These are phyloP conservation scores for Tragelaphus strepsiceros DNA, from an alignment of 2,113 vertebrate species.

Conservation along the genomic window DNA sequence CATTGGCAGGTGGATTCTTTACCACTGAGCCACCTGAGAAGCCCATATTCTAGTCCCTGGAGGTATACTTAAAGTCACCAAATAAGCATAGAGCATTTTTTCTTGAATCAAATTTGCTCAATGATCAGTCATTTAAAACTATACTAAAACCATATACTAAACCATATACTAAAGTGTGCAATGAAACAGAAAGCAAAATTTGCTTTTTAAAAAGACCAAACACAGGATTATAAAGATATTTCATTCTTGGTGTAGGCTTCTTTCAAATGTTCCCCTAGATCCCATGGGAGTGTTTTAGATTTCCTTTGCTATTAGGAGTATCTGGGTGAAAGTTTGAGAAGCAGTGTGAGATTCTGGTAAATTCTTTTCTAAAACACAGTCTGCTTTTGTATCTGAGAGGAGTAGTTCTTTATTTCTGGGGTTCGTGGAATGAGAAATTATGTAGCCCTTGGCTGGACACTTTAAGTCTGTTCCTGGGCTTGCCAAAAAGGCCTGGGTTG, in stretches of 20 bases:
- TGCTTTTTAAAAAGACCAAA: background rate
- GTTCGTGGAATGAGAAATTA: constrained; percentile 43
- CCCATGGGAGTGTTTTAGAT: background rate
- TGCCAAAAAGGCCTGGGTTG: constrained; percentile 54
- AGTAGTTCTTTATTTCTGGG: constrained; percentile 57
- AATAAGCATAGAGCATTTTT: background rate
- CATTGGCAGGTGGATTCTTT: background rate
- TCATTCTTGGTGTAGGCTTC: background rate
- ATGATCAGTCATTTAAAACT: constrained; percentile 18
- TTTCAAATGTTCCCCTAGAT: background rate
- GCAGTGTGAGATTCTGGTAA: constrained; percentile 18
- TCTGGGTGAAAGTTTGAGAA: constrained; percentile 37
- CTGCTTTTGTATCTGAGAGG: constrained; percentile 49
- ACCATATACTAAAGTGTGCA: background rate
- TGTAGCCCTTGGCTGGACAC: constrained; percentile 58
- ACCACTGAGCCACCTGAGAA: background rate
- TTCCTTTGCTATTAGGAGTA: background rate
- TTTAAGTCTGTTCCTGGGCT: background rate
- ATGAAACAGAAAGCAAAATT: background rate
- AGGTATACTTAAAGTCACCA: constrained; percentile 11
- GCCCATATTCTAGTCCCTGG: background rate
- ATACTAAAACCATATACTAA: background rate
- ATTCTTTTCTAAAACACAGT: constrained; percentile 29
- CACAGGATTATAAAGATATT: background rate
- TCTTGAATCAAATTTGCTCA: background rate